phyloP scores from a whole-genome alignment of 2,113 vertebrate genomes.

The Muscicapa adusta region DNA sequence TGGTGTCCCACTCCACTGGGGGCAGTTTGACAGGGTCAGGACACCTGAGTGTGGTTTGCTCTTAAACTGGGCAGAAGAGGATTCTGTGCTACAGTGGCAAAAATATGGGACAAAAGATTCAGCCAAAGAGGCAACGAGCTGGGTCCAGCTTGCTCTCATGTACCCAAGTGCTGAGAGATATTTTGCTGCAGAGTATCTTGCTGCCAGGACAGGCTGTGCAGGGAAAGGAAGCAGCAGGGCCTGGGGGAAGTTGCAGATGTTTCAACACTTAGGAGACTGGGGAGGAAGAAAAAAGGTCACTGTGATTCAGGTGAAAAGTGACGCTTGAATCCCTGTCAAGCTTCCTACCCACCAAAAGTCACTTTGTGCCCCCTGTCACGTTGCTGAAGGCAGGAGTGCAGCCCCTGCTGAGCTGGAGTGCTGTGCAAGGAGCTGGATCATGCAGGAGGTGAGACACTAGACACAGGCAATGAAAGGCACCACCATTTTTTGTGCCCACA shows the following conservation, averaged over 20 bases:
- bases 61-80: background rate
- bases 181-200: background rate
- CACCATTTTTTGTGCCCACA: background rate
- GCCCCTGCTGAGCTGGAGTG: accelerated
- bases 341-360: background rate
- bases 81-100: background rate
- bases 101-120: background rate
- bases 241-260: background rate
- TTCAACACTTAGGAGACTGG: background rate
- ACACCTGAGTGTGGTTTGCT: accelerated
- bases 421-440: background rate
- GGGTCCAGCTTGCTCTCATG: accelerated
- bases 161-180: background rate
- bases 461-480: background rate
- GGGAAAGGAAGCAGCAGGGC: background rate
- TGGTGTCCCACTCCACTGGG: accelerated
- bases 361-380: background rate
- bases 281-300: background rate
- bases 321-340: background rate
- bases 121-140: background rate
- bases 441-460: background rate
- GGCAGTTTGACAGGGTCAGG: background rate
- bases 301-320: background rate
- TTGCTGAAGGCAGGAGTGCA: background rate
- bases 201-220: background rate